Evolutionary conservation across 2,888 invertebrate genomes (phyloP).

Genomic region (Marasmarcha lunaedactyla): DNA sequence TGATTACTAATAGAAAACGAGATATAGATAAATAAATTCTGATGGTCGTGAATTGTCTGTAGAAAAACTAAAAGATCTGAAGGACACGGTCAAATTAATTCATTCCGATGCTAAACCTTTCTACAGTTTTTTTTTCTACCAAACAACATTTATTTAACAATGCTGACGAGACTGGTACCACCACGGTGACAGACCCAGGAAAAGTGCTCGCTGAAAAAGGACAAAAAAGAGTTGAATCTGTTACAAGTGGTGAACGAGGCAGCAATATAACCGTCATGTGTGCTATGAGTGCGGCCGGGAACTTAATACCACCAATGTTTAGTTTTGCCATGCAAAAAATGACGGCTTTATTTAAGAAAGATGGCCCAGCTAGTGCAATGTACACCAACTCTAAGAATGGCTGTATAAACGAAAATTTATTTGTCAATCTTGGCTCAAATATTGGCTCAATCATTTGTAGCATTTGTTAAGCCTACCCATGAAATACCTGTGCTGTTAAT

Average conservation of each 20-base stretch:
- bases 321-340: constrained; percentile 19
- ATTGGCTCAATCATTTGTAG: no score
- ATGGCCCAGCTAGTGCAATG: constrained; percentile 22
- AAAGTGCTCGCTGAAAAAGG: constrained; percentile 25
- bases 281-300: constrained; percentile 7
- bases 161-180: constrained; percentile 20
- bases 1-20: no score
- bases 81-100: no score
- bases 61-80: no score
- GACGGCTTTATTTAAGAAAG: constrained; percentile 20
- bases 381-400: constrained; percentile 25
- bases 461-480: constrained; percentile 23
- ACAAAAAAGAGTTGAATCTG: constrained; percentile 23
- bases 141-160: constrained; percentile 22
- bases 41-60: no score
- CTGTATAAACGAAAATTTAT: constrained; percentile 21
- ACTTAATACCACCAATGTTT: constrained; percentile 12
- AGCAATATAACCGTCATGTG: constrained; percentile 17
- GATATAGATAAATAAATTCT: no score
- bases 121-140: no score
- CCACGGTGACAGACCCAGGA: constrained; percentile 20
- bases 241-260: constrained; percentile 22
- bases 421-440: constrained; percentile 18
- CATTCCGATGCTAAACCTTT: no score
- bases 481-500: constrained; percentile 27